phyloP scores from a whole-genome alignment of 2,797 vertebrate species.

The Serranus cabrilla region DNA sequence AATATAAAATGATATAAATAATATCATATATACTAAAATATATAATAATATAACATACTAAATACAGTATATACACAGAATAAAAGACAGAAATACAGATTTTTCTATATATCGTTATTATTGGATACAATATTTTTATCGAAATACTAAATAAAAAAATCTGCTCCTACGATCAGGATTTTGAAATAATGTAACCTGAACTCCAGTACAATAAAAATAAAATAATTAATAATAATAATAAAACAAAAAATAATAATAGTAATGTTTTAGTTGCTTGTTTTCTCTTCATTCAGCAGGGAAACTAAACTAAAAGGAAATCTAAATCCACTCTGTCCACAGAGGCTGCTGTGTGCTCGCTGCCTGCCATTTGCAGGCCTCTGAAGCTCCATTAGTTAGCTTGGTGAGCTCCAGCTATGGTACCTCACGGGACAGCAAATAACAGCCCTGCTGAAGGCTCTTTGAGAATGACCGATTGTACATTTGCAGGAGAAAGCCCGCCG shows the following conservation, averaged over 20 bases:
- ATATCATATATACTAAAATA: too few species aligned
- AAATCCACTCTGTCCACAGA: conserved; percentile 60
- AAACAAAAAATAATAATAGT: conserved; percentile 4
- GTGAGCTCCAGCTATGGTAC: conserved; percentile 68
- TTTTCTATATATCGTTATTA: not conserved
- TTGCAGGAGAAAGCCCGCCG: conserved; percentile 57
- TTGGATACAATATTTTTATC: too few species aligned
- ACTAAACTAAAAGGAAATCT: conserved; percentile 62
- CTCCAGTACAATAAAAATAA: not conserved
- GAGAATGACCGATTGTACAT: conserved; percentile 74
- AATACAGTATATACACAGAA: too few species aligned
- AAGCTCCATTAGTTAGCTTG: conserved; percentile 78
- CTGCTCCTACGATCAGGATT: not conserved
- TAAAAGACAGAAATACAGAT: not conserved
- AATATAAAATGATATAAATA: too few species aligned
- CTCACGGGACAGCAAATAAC: conserved; percentile 73
- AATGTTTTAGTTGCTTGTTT: conserved; percentile 19
- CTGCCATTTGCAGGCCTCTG: conserved; percentile 74
- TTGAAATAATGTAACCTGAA: not conserved
- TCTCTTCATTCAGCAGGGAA: conserved; percentile 37
- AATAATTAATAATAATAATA: not conserved
- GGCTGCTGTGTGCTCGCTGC: conserved; percentile 34
- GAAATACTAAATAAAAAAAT: too few species aligned
- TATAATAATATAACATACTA: too few species aligned
- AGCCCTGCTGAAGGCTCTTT: conserved; percentile 69